Base-by-base conservation (phyloP, 2,888 invertebrate species). In the Campaea margaritaria region DNA sequence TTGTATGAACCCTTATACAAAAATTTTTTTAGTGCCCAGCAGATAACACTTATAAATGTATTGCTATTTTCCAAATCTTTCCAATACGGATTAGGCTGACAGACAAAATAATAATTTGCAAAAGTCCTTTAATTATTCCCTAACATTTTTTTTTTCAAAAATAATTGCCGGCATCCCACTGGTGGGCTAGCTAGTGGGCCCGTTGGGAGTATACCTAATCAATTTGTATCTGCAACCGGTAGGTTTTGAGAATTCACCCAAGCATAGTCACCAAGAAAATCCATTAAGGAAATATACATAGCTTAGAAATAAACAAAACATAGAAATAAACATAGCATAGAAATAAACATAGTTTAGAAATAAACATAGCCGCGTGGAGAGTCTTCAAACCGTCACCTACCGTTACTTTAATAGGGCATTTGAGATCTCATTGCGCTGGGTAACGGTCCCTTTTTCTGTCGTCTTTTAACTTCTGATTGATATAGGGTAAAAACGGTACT, bases 351-450 rank as follows among this genome's bases (percentile, higher is more conserved):
- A 58, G 44, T 34, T 42, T 41, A 27, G 49, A 54, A 59, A 38
- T 48, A 43, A 49, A 51, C 55, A 60, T 42, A 51, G 43, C 55
- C 43, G 45, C 28, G 45, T 53, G 54, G 41, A 48, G 42, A 41
- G 45, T 12, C 59, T 51, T 51, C 59, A 55, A 55, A 51, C 55
- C 60, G 51, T 61, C 47, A 52, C 51, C 39, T 47, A 61, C 60
- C 60, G 60, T 61, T 61, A 61, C 55, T 56, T 55, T 61, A 61
- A 61, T 61, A 61, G 60, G 55, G 60, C 55, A 56, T 61, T 61
- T 43, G 55, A 61, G 60, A 44, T 55, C 55, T 51, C 60, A 61
- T 61, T 61, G 60, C 60, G 47, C 14, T 46, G 14, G 42, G 14
- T 61, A 61, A 61, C 60, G 60, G 55, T 47, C 60, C 60, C 60